phyloP scores from a whole-genome alignment of 1,140 invertebrate genomes.

The Atta cephalotes region DNA sequence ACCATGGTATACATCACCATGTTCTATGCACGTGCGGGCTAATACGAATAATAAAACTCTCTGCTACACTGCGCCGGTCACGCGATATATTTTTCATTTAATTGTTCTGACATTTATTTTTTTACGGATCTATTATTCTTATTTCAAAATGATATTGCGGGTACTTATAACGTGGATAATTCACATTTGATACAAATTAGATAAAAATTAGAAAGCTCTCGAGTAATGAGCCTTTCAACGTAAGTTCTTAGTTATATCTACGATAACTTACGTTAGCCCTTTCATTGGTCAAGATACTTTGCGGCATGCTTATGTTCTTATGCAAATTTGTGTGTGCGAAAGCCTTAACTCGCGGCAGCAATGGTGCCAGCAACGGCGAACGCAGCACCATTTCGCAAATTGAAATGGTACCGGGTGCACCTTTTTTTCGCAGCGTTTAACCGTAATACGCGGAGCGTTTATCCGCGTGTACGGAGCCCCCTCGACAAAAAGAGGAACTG shows the following conservation, averaged over 20 bases:
- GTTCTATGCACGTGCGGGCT: slow-evolving; percentile 40
- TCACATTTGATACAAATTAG: background rate
- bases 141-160: background rate
- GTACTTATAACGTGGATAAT: no score
- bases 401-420: slow-evolving; percentile 71
- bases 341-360: slow-evolving; percentile 26
- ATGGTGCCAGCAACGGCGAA: slow-evolving; percentile 7
- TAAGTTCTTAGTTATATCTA: background rate
- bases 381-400: slow-evolving; percentile 75
- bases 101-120: background rate
- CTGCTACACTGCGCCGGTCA: background rate
- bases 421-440: slow-evolving; percentile 71
- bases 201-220: background rate
- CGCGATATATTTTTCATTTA: slow-evolving; percentile 27
- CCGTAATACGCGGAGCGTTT: slow-evolving; percentile 77
- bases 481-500: slow-evolving; percentile 75
- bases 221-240: slow-evolving; percentile 12
- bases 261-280: slow-evolving; percentile 16
- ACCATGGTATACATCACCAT: background rate
- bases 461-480: slow-evolving; percentile 71
- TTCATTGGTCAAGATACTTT: slow-evolving; percentile 12
- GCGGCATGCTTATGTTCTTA: slow-evolving; percentile 16
- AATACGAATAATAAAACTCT: slow-evolving; percentile 45
- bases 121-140: background rate
- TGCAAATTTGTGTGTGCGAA: slow-evolving; percentile 41